Percentiles rank a stretch among this genome's conserved stretches.
Evolutionary conservation across 2,113 vertebrate genomes (phyloP).

Genomic region (Podarcis muralis): DNA sequence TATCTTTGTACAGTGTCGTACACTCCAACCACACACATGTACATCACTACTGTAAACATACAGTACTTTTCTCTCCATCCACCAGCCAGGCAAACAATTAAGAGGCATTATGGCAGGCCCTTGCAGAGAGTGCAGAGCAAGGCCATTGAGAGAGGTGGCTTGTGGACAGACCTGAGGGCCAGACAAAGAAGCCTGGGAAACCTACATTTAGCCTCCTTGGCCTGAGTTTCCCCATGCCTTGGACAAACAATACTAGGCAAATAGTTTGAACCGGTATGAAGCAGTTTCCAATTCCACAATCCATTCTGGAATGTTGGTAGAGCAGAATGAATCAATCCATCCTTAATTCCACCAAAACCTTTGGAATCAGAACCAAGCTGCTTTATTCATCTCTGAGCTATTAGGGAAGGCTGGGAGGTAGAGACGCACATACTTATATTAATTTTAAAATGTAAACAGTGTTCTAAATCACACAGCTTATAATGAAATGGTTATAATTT

Average conservation of each 20-base stretch:
- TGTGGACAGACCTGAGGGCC: too few relatives aligned
- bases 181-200: too few relatives aligned
- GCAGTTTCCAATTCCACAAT: background rate
- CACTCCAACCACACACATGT: too few relatives aligned
- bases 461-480: background rate
- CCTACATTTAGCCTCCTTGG: too few relatives aligned
- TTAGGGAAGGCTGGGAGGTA: background rate
- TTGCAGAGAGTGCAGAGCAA: too few relatives aligned
- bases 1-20: too few relatives aligned
- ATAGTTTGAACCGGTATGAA: background rate
- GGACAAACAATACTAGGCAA: background rate
- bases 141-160: too few relatives aligned
- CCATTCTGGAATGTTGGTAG: background rate
- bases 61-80: too few relatives aligned
- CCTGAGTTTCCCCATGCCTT: too few relatives aligned
- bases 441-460: background rate
- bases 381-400: background rate
- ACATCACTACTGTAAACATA: too few relatives aligned
- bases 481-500: constrained; percentile 5
- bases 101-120: too few relatives aligned
- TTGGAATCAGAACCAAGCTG: background rate
- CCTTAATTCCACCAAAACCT: background rate
- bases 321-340: background rate
- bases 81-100: too few relatives aligned
- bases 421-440: background rate